Conservation (phyloP, 2,888 invertebrate genomes). For the Enchytraeus crypticus region DNA sequence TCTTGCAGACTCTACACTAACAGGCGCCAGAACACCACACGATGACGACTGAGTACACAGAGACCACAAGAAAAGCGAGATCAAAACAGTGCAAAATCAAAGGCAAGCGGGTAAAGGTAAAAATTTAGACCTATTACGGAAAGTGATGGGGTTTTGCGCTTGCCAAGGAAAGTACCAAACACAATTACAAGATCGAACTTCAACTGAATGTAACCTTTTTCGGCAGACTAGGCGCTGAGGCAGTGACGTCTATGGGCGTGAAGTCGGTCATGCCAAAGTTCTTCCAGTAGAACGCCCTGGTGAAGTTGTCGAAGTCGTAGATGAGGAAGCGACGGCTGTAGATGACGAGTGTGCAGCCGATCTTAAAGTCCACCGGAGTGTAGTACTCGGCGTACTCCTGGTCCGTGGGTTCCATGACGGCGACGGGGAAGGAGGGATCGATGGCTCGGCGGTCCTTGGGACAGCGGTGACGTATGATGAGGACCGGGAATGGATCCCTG, state of each 20-base stretch:
- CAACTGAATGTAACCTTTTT: no score
- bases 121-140: no score
- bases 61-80: no score
- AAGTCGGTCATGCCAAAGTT: slow-evolving; percentile 50
- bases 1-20: no score
- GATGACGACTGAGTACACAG: no score
- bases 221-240: neutral
- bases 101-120: no score
- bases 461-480: slow-evolving; percentile 66
- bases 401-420: slow-evolving; percentile 62
- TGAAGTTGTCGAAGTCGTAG: slow-evolving; percentile 71
- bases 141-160: no score
- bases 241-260: slow-evolving; percentile 34
- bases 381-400: slow-evolving; percentile 68
- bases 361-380: slow-evolving; percentile 65
- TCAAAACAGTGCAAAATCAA: no score
- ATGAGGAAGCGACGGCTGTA: slow-evolving; percentile 58
- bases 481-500: slow-evolving; percentile 65
- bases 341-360: slow-evolving; percentile 52
- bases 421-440: slow-evolving; percentile 49
- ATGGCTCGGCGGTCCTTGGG: slow-evolving; percentile 41
- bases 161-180: no score
- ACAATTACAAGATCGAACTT: no score
- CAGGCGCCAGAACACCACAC: no score
- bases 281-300: slow-evolving; percentile 64